Conservation (phyloP, 2,888 invertebrate genomes). For the Leptinotarsa juncta region DNA sequence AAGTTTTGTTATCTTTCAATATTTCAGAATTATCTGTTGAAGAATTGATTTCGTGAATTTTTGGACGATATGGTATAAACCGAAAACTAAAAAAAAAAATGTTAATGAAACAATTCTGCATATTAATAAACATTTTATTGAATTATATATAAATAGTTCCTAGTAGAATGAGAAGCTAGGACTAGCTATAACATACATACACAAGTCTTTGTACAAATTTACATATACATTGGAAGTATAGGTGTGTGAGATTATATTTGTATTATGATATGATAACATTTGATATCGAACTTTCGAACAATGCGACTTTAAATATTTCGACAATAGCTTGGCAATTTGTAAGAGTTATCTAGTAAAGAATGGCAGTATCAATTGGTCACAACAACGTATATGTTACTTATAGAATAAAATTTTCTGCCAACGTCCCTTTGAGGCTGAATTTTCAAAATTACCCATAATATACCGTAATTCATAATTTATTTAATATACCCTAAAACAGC, state of each 20-base stretch:
- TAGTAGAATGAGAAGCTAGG: conserved; percentile 61
- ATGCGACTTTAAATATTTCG: conserved; percentile 43
- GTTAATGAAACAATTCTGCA: not conserved
- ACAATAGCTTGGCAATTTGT: conserved; percentile 51
- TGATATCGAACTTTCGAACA: conserved; percentile 51
- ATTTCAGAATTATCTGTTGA: too few species aligned
- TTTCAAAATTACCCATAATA: conserved; percentile 15
- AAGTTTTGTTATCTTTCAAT: too few species aligned
- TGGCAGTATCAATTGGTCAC: conserved; percentile 52
- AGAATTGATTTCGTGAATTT: too few species aligned
- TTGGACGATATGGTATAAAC: too few species aligned
- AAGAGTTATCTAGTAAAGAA: conserved; percentile 44
- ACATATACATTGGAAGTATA: conserved; percentile 63
- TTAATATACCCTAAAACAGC: conserved; percentile 8
- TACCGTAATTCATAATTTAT: conserved; percentile 4
- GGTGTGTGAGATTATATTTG: conserved; percentile 46
- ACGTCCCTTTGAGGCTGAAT: conserved; percentile 40
- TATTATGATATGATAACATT: conserved; percentile 55
- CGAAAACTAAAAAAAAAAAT: not conserved
- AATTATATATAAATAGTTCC: conserved; percentile 65
- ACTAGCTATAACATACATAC: conserved; percentile 65
- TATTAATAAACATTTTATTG: conserved; percentile 60
- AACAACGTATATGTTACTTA: conserved; percentile 24
- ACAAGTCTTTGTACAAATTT: conserved; percentile 63
- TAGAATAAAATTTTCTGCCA: conserved; percentile 48